Evolutionary conservation across 2,113 vertebrate species (phyloP).

Genomic region (Stomatorhinus ivindoensis): DNA sequence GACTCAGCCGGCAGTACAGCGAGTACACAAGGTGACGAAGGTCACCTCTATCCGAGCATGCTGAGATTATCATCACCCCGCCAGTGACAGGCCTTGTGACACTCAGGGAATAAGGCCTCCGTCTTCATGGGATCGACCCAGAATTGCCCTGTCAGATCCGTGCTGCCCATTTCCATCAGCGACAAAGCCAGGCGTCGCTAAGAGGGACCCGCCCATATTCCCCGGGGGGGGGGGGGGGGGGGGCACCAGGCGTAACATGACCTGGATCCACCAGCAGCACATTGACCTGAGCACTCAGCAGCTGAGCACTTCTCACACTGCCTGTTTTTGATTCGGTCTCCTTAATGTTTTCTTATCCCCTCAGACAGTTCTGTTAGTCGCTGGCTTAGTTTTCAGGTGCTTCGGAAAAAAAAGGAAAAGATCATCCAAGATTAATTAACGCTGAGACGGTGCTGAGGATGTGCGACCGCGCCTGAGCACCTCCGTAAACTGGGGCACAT

Average conservation of each 20-base stretch:
- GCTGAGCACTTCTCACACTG: not conserved
- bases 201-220: slow-evolving; percentile 25
- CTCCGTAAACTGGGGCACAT: not conserved
- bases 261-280: slow-evolving; percentile 21
- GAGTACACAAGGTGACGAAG: slow-evolving; percentile 33
- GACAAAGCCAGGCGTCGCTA: slow-evolving; percentile 42
- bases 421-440: not conserved
- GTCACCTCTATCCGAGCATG: slow-evolving; percentile 41
- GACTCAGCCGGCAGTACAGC: slow-evolving; percentile 19
- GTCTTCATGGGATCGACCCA: slow-evolving; percentile 50
- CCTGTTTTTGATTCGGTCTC: not conserved
- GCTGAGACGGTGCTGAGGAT: not conserved
- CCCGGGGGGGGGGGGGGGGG: slow-evolving; percentile 21
- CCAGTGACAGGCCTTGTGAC: slow-evolving; percentile 38
- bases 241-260: slow-evolving; percentile 29
- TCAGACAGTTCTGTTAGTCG: not conserved
- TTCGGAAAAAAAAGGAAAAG: not conserved
- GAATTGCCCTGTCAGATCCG: slow-evolving; percentile 42
- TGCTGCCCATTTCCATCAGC: slow-evolving; percentile 42
- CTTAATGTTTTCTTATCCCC: not conserved
- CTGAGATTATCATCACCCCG: slow-evolving; percentile 42
- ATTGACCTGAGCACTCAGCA: not conserved
- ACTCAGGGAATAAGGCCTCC: slow-evolving; percentile 30
- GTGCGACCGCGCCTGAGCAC: not conserved
- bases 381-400: not conserved